A percentile compares a stretch with the other conserved stretches of the same genome.
phyloP scores from a whole-genome alignment of 2,888 invertebrate species.

The Leucophenga montana region DNA sequence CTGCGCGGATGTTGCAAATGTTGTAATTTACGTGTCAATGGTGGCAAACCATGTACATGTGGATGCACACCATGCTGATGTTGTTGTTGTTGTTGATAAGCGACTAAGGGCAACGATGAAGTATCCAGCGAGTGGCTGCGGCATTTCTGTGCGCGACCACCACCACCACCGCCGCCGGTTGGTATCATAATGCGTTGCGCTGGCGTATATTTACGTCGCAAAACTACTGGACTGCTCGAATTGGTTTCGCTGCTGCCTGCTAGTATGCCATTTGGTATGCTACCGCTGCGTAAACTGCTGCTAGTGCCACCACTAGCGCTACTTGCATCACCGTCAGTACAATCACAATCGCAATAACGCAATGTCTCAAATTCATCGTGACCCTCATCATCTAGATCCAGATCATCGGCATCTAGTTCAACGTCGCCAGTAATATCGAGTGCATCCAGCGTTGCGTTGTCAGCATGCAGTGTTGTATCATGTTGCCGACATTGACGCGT shows the following conservation, averaged over 20 bases:
- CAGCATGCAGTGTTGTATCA: too few species aligned
- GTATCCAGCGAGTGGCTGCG: constrained; percentile 71
- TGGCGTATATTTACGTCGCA: constrained; percentile 68
- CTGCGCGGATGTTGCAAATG: constrained; percentile 52
- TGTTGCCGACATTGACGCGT: constrained; percentile 27
- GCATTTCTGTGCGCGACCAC: constrained; percentile 58
- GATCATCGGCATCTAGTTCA: constrained; percentile 41
- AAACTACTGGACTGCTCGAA: constrained; percentile 59
- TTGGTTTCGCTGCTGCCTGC: constrained; percentile 43
- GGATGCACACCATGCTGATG: constrained; percentile 47
- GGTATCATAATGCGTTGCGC: constrained; percentile 66
- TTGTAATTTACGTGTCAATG: constrained; percentile 53
- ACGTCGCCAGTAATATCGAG: constrained; percentile 33
- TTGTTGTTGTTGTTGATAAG: constrained; percentile 46
- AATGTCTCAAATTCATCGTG: constrained; percentile 68
- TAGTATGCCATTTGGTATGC: neutral
- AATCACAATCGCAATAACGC: constrained; percentile 68
- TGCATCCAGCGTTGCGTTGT: constrained; percentile 39
- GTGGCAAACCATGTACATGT: constrained; percentile 36
- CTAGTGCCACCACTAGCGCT: constrained; percentile 55
- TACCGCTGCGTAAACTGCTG: constrained; percentile 30
- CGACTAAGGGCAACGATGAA: constrained; percentile 39
- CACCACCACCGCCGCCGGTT: constrained; percentile 32
- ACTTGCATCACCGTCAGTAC: constrained; percentile 65
- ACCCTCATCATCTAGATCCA: constrained; percentile 60